phyloP scores from a whole-genome alignment of 2,113 vertebrate genomes.

The Corvus moneduloides region DNA sequence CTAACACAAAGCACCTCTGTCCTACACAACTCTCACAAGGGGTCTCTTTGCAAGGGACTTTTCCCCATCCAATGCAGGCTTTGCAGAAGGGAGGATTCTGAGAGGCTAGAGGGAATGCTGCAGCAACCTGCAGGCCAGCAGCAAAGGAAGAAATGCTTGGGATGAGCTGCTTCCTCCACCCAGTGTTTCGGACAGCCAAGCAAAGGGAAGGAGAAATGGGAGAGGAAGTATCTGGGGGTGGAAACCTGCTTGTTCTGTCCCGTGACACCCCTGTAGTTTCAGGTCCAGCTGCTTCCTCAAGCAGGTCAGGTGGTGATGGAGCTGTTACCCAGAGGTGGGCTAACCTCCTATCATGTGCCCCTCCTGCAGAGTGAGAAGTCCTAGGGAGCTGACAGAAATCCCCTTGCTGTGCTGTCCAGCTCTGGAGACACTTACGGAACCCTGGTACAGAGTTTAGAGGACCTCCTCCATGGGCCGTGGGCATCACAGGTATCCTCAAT shows the following conservation, averaged over 20 bases:
- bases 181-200: background rate
- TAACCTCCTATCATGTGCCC: background rate
- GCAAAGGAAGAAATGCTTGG: background rate
- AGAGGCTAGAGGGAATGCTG: background rate
- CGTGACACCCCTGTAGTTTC: background rate
- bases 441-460: background rate
- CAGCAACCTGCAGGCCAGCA: background rate
- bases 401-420: background rate
- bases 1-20: background rate
- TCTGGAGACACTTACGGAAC: background rate
- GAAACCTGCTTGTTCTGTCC: background rate
- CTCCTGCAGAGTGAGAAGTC: background rate
- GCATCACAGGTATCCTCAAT: background rate
- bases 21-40: background rate
- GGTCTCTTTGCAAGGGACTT: background rate
- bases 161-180: background rate
- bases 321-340: background rate
- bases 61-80: background rate
- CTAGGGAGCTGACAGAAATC: background rate
- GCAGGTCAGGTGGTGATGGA: background rate
- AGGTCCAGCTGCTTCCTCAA: background rate
- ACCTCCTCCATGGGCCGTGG: background rate
- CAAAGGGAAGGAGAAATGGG: background rate
- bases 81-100: background rate
- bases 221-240: background rate